These are phyloP conservation scores for Alentia gelatinosa DNA, from an alignment of 2,888 invertebrate species.

Conservation along the genomic window DNA sequence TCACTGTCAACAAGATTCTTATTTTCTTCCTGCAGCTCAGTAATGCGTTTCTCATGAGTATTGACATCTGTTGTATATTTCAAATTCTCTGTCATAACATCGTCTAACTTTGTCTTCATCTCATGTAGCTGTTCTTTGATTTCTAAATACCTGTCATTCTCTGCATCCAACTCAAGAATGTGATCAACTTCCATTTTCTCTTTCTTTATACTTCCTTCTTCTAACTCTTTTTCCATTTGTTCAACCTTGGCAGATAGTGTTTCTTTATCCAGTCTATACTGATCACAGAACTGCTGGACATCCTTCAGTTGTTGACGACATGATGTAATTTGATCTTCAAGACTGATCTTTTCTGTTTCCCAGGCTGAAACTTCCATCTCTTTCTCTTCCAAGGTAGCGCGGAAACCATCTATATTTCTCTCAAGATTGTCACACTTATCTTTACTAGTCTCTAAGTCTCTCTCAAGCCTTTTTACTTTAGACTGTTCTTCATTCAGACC, in stretches of 20 bases:
- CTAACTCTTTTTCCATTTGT: background rate
- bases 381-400: conserved; percentile 2
- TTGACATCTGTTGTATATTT: background rate
- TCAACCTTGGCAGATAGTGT: background rate
- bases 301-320: background rate
- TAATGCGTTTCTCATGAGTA: background rate
- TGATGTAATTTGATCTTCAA: background rate
- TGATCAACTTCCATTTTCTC: conserved; percentile 35
- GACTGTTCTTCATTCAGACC: background rate
- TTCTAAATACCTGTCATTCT: background rate
- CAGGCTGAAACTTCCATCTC: conserved; percentile 29
- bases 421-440: background rate
- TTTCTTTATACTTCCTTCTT: background rate
- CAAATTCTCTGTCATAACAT: background rate
- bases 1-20: background rate
- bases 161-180: background rate
- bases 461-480: background rate
- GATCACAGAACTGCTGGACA: background rate
- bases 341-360: conserved; percentile 17
- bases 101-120: background rate
- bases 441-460: background rate
- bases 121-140: background rate
- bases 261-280: background rate
- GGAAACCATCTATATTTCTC: background rate
- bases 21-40: background rate